Conservation (phyloP, 2,113 vertebrate species). For the Sitta europaea region DNA sequence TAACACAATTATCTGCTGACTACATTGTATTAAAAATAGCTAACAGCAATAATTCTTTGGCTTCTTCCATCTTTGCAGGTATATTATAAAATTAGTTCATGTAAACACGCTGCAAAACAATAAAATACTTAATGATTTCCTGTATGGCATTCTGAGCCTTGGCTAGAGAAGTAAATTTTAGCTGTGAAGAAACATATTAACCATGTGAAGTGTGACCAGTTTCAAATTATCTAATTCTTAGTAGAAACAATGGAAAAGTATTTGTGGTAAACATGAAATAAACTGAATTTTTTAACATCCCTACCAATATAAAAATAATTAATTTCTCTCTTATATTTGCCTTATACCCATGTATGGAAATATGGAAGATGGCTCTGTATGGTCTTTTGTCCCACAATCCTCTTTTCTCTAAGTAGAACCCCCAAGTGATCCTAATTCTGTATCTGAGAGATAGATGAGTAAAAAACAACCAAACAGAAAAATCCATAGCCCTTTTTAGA, state of each 20-base stretch:
- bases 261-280: neutral
- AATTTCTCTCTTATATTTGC: neutral
- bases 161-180: neutral
- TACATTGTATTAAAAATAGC: constrained; percentile 46
- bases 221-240: neutral
- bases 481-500: neutral
- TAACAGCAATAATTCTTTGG: neutral
- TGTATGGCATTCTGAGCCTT: neutral
- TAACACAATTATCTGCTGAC: constrained; percentile 54
- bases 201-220: neutral
- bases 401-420: neutral
- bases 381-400: neutral
- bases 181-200: neutral
- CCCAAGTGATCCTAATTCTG: neutral
- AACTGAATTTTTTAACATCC: rapidly evolving
- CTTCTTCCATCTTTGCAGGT: constrained; percentile 10
- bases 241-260: neutral
- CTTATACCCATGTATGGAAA: neutral
- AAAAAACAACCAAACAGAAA: neutral
- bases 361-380: neutral
- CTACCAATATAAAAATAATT: neutral
- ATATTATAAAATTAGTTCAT: neutral
- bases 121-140: neutral
- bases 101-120: neutral
- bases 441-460: neutral